Percentiles rank a stretch among this genome's conserved stretches.
phyloP scores from a whole-genome alignment of 2,113 vertebrate genomes.

The Upupa epops region DNA sequence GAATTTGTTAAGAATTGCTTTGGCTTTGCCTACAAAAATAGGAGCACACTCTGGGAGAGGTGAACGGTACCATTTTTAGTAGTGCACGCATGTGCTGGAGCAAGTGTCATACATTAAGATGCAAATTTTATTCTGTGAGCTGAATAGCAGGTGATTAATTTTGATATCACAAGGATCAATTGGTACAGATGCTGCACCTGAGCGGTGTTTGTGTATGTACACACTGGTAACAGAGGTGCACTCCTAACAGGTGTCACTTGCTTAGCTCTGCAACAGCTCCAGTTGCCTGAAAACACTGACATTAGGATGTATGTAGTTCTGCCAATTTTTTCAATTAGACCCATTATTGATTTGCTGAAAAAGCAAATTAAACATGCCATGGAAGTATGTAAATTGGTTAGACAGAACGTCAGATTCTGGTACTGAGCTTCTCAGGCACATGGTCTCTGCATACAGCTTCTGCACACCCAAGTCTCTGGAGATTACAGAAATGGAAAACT shows the following conservation, averaged over 20 bases:
- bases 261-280: slow-evolving; percentile 18
- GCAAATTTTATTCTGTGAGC: slow-evolving; percentile 77
- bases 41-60: neutral
- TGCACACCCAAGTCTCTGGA: neutral
- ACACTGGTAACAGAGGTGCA: slow-evolving; percentile 21
- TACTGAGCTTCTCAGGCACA: slow-evolving; percentile 44
- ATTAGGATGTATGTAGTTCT: slow-evolving; percentile 64
- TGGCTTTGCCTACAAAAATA: neutral
- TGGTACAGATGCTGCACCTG: slow-evolving; percentile 75
- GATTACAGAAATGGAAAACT: neutral
- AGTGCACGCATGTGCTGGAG: neutral
- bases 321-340: slow-evolving; percentile 81
- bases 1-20: neutral
- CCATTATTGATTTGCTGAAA: slow-evolving; percentile 78
- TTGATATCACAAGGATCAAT: slow-evolving; percentile 68
- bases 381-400: slow-evolving; percentile 71
- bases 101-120: slow-evolving; percentile 70
- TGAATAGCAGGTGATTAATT: slow-evolving; percentile 77
- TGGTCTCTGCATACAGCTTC: neutral
- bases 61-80: neutral
- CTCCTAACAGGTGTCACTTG: slow-evolving; percentile 69
- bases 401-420: slow-evolving; percentile 65
- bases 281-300: slow-evolving; percentile 58
- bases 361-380: slow-evolving; percentile 78
- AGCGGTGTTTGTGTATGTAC: slow-evolving; percentile 71